Evolutionary conservation across 2,113 vertebrate species (phyloP).

Genomic region (Datnioides undecimradiatus): DNA sequence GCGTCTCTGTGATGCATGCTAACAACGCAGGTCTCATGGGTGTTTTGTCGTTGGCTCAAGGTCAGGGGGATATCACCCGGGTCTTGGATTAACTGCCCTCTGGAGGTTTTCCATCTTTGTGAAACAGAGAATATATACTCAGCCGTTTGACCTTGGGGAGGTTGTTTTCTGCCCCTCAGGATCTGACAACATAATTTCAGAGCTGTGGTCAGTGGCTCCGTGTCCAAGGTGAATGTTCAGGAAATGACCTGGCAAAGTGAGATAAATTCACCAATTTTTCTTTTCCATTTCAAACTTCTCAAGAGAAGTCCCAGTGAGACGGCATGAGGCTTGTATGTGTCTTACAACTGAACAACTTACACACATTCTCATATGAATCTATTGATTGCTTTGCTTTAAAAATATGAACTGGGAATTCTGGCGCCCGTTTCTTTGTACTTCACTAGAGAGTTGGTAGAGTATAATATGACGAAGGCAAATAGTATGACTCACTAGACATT

Average conservation of each 20-base stretch:
- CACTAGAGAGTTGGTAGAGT: conserved; percentile 23
- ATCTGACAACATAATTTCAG: conserved; percentile 54
- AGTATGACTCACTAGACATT: conserved; percentile 38
- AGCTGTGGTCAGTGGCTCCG: conserved; percentile 53
- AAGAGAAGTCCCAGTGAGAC: conserved; percentile 18
- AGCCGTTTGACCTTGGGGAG: conserved; percentile 59
- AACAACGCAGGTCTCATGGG: conserved; percentile 55
- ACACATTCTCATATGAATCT: conserved; percentile 49
- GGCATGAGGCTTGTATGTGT: conserved; percentile 13
- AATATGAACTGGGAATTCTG: conserved; percentile 71
- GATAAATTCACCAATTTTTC: conserved; percentile 58
- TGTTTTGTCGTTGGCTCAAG: conserved; percentile 53
- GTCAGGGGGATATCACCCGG: conserved; percentile 55
- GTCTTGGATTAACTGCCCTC: conserved; percentile 72
- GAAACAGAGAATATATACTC: conserved; percentile 55
- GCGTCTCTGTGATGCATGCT: conserved; percentile 35
- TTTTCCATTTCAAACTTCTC: conserved; percentile 54
- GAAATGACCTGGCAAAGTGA: conserved; percentile 60
- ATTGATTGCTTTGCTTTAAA: conserved; percentile 71
- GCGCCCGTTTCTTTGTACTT: conserved; percentile 49
- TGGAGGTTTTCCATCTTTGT: conserved; percentile 62
- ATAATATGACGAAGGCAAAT: conserved; percentile 60
- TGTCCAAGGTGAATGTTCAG: conserved; percentile 64
- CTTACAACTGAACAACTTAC: conserved; percentile 30
- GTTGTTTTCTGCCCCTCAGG: conserved; percentile 51